A percentile compares a stretch with the other conserved stretches of the same genome.
phyloP scores from a whole-genome alignment of 2,888 invertebrate species.

The Mesorhabditis spiculigera region DNA sequence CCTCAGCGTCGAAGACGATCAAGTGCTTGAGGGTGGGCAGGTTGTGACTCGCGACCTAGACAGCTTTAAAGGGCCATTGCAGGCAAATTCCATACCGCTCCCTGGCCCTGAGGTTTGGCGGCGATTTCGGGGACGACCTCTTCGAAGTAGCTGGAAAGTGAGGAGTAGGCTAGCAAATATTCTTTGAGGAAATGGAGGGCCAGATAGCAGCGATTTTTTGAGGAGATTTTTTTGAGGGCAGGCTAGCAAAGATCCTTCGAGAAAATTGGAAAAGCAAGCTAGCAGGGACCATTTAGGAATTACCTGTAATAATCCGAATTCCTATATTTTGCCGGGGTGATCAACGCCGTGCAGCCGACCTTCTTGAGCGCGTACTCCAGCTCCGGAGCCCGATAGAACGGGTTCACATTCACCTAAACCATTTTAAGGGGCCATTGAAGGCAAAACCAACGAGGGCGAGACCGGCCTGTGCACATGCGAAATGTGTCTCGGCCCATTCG shows the following conservation, averaged over 20 bases:
- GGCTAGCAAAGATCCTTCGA: no score
- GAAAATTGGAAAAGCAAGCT: no score
- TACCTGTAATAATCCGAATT: constrained; percentile 65
- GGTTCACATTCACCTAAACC: constrained; percentile 71
- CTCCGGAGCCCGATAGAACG: constrained; percentile 71
- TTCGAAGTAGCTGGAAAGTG: no score
- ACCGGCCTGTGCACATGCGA: constrained; percentile 73
- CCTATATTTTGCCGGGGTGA: constrained; percentile 62
- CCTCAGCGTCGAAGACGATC: constrained; percentile 61
- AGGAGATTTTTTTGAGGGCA: no score
- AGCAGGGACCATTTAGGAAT: neutral
- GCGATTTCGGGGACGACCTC: no score
- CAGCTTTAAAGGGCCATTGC: constrained; percentile 3
- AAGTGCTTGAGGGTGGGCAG: constrained; percentile 62
- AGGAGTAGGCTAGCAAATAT: no score
- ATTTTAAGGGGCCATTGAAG: neutral
- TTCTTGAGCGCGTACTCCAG: constrained; percentile 72
- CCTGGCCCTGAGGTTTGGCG: no score
- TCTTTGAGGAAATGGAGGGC: no score
- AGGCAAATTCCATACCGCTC: no score
- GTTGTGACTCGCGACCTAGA: constrained; percentile 10
- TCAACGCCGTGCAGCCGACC: constrained; percentile 67
- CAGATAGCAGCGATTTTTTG: no score
- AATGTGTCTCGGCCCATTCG: constrained; percentile 73
- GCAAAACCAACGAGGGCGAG: constrained; percentile 61